phyloP scores from a whole-genome alignment of 1,140 invertebrate species.

The Galleria mellonella region DNA sequence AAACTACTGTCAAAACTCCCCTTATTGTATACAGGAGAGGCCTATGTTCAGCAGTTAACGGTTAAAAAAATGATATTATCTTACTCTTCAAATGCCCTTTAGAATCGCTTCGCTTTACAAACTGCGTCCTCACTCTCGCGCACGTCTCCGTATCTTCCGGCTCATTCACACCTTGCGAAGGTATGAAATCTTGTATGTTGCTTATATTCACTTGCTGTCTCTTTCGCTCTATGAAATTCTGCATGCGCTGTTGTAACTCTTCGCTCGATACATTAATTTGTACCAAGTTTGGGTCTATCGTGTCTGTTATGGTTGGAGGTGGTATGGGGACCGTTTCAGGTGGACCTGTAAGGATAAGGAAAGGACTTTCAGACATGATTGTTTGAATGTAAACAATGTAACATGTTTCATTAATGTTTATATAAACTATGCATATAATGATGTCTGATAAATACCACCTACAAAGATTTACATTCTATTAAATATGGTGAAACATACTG shows the following conservation, averaged over 20 bases:
- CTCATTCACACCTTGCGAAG: constrained; percentile 23
- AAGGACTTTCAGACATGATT: no score
- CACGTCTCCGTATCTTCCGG: constrained; percentile 74
- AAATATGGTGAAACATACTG: no score
- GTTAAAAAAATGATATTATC: no score
- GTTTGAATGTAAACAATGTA: no score
- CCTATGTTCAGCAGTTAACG: no score
- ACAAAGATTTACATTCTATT: no score
- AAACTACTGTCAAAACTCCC: no score
- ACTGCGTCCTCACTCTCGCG: constrained; percentile 80
- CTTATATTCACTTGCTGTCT: constrained; percentile 79
- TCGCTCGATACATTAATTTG: constrained; percentile 77
- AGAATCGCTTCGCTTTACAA: constrained; percentile 76
- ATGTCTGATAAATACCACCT: no score
- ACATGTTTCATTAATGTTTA: no score
- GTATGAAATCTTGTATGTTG: constrained; percentile 77
- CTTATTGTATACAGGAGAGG: no score
- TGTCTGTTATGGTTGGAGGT: neutral
- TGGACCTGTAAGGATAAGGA: neutral
- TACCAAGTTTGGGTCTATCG: constrained; percentile 62
- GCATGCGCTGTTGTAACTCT: constrained; percentile 77
- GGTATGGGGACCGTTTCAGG: neutral
- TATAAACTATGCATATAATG: no score
- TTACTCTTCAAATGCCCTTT: constrained; percentile 84
- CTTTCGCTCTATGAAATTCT: constrained; percentile 79